Conservation (phyloP, 2,888 invertebrate genomes). For the Tetheella fluctuosa region DNA sequence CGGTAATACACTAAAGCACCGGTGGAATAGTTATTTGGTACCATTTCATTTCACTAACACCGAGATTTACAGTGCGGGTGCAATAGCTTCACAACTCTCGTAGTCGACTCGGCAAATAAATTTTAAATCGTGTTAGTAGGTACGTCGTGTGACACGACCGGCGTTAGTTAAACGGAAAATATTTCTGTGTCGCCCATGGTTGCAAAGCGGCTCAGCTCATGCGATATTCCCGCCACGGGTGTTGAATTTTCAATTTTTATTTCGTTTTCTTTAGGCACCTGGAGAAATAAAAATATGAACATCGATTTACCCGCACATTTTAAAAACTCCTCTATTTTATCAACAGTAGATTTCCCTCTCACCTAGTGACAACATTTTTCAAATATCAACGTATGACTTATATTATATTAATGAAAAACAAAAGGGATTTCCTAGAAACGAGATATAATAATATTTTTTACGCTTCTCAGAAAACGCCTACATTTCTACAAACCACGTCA, state of each 20-base stretch:
- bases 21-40: conserved; percentile 10
- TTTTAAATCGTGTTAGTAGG: conserved; percentile 71
- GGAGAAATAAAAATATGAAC: neutral
- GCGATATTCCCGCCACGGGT: conserved; percentile 50
- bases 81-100: conserved; percentile 41
- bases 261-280: conserved; percentile 24
- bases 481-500: neutral
- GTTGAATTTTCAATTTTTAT: conserved; percentile 38
- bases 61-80: conserved; percentile 31
- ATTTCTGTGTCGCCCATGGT: conserved; percentile 70
- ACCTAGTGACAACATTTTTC: neutral
- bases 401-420: no score
- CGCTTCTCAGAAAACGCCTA: neutral
- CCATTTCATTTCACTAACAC: conserved; percentile 12
- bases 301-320: no score
- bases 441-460: neutral
- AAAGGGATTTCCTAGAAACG: neutral
- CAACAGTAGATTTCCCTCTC: neutral
- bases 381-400: neutral
- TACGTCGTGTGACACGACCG: conserved; percentile 58
- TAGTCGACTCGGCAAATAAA: conserved; percentile 63
- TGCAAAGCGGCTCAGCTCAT: conserved; percentile 59
- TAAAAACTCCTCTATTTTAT: neutral
- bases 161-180: conserved; percentile 74
- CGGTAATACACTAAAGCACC: neutral